A percentile compares a stretch with the other conserved stretches of the same genome.
Evolutionary conservation across 2,113 vertebrate species (phyloP).

Genomic region (Colistium nudipinnis): DNA sequence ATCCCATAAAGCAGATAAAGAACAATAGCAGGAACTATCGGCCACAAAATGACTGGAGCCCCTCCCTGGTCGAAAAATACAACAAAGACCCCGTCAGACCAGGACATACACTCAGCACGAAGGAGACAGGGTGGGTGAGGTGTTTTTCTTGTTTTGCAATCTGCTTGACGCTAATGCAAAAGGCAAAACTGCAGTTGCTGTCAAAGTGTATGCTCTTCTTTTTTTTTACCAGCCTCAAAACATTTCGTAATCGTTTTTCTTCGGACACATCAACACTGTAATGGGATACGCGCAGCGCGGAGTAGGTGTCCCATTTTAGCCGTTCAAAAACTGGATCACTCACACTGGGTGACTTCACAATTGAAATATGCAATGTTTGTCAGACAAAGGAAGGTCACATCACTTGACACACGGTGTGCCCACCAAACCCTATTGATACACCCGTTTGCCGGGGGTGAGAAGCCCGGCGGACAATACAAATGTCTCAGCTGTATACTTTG

Average conservation of each 20-base stretch:
- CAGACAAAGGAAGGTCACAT: not conserved
- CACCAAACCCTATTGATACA: not conserved
- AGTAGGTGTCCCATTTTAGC: not conserved
- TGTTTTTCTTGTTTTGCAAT: conserved; percentile 73
- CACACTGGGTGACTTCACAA: not conserved
- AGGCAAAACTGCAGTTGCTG: conserved; percentile 47
- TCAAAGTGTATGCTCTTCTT: too few relatives aligned
- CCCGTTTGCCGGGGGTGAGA: conserved; percentile 1
- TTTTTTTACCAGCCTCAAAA: conserved; percentile 31
- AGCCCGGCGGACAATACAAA: conserved; percentile 17
- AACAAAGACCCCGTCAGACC: conserved; percentile 70
- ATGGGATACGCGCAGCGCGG: not conserved
- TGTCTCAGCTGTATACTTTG: conserved; percentile 6
- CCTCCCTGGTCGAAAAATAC: conserved; percentile 83
- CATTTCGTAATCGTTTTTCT: not conserved
- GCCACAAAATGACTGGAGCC: conserved; percentile 80
- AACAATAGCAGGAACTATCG: conserved; percentile 93
- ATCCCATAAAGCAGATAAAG: conserved; percentile 88
- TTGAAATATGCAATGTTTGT: conserved; percentile 3
- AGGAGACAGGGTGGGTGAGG: conserved; percentile 61
- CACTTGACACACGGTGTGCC: not conserved
- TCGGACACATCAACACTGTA: conserved; percentile 18
- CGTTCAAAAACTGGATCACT: not conserved
- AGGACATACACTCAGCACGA: conserved; percentile 65
- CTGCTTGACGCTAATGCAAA: conserved; percentile 68